phyloP scores from a whole-genome alignment of 2,888 invertebrate species.

The Chrysopilus asiliformis region DNA sequence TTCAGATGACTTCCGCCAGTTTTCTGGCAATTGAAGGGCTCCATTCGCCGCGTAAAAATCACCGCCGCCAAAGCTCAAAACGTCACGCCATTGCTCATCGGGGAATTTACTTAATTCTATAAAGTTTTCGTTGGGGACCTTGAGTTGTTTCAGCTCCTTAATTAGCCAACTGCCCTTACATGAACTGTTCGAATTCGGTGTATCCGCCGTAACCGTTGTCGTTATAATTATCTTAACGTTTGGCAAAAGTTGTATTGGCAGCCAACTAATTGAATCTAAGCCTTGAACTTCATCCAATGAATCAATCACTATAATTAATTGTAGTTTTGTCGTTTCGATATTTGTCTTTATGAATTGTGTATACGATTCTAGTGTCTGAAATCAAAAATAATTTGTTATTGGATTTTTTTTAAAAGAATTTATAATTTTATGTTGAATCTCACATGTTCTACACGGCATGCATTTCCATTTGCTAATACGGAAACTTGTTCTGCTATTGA shows the following conservation, averaged over 20 bases:
- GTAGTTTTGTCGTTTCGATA: slow-evolving; percentile 34
- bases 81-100: slow-evolving; percentile 32
- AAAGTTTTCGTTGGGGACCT: slow-evolving; percentile 27
- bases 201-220: slow-evolving; percentile 13
- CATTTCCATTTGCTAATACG: slow-evolving; percentile 52
- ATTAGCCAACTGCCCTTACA: slow-evolving; percentile 10
- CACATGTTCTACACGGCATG: slow-evolving; percentile 48
- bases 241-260: slow-evolving; percentile 57
- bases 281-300: slow-evolving; percentile 50
- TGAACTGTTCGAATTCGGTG: not conserved
- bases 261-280: slow-evolving; percentile 52
- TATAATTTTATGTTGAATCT: slow-evolving; percentile 21
- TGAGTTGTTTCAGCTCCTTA: slow-evolving; percentile 23
- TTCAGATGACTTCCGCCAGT: slow-evolving; percentile 27
- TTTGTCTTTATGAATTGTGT: slow-evolving; percentile 41
- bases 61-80: slow-evolving; percentile 30
- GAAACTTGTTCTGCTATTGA: slow-evolving; percentile 64
- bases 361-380: slow-evolving; percentile 60
- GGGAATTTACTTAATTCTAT: slow-evolving; percentile 28
- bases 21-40: slow-evolving; percentile 28
- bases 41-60: slow-evolving; percentile 32
- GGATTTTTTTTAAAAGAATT: not conserved
- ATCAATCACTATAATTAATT: slow-evolving; percentile 60
- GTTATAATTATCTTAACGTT: slow-evolving; percentile 56
- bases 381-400: slow-evolving; percentile 10